Base-by-base conservation (phyloP, 2,797 vertebrate species). In the Eulemur coronatus region DNA sequence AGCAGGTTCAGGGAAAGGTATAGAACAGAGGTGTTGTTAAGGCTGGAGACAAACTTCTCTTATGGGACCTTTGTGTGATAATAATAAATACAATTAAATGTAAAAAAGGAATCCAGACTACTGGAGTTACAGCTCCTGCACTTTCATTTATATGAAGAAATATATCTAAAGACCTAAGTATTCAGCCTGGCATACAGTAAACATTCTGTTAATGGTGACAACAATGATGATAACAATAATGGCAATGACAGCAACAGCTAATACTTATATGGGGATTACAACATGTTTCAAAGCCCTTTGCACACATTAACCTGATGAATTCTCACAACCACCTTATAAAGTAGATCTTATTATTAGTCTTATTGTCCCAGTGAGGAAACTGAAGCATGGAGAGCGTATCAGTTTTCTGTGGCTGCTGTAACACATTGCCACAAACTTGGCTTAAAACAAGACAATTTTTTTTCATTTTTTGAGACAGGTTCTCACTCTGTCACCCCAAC, bases 351-450 rank as follows among this genome's bases (percentile, higher is more conserved):
- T 59, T 43, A 69, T 94, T 86, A 57, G 22, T 35, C 24, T 35
- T 89, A 8, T 92, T 89, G 91, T 91, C n/a, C 84, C 84, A 67
- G 50, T 82, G 63, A 86, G 7, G 70, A 91, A 96, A 84, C 28
- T 13, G 41, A 92, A 35, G 48, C 26, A 73, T 12, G 10, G 33
- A 73, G 33, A 88, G 2, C 24, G 2, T 57, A 67, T 46, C 73
- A 28, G 48, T 38, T 93, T 94, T 41, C 46, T 69, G 38, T 41
- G 50, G 61, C 59, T 57, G 7, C 24, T 84, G 18, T 73, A 87
- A 86, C 8, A 73, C 86, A 95, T 88, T 91, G 26, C 20, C 35
- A 50, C 43, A 89, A 70, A 63, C 5, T 76, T 52, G 52, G 33
- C 26, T 94, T 94, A 80, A 79, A 91, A 92, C 41, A 69, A 84